These are phyloP conservation scores for Microctonus brassicae DNA, from an alignment of 2,888 invertebrate genomes.

Conservation along the genomic window DNA sequence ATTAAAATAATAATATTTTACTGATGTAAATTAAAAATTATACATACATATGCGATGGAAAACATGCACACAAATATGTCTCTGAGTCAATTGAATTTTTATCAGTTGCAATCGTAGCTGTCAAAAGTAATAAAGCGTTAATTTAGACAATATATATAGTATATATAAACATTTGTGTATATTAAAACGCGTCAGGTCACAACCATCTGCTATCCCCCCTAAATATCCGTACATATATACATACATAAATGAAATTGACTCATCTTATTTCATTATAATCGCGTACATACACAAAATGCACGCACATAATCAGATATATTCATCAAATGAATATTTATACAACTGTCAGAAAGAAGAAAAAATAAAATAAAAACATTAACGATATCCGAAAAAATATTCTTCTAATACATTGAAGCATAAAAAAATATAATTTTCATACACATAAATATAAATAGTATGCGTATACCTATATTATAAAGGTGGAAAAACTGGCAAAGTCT, in stretches of 20 bases:
- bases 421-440: too few relatives aligned
- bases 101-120: conserved; percentile 29
- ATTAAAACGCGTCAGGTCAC: background rate
- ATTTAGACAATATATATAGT: conserved; percentile 22
- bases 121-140: conserved; percentile 18
- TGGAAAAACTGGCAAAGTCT: too few relatives aligned
- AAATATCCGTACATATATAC: background rate
- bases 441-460: too few relatives aligned
- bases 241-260: conserved; percentile 17
- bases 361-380: too few relatives aligned
- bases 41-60: background rate
- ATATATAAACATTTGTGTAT: background rate
- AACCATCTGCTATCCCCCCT: conserved; percentile 29
- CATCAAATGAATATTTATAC: conserved; percentile 30
- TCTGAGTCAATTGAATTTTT: conserved; percentile 25
- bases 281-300: background rate
- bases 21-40: too few relatives aligned
- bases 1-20: background rate
- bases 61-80: background rate
- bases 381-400: too few relatives aligned
- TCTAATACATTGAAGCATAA: too few relatives aligned
- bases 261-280: conserved; percentile 12
- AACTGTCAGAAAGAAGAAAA: conserved; percentile 10
- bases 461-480: too few relatives aligned
- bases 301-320: conserved; percentile 21